These are phyloP conservation scores for Lutraria rhynchaena DNA, from an alignment of 1,140 invertebrate genomes.

Conservation along the genomic window DNA sequence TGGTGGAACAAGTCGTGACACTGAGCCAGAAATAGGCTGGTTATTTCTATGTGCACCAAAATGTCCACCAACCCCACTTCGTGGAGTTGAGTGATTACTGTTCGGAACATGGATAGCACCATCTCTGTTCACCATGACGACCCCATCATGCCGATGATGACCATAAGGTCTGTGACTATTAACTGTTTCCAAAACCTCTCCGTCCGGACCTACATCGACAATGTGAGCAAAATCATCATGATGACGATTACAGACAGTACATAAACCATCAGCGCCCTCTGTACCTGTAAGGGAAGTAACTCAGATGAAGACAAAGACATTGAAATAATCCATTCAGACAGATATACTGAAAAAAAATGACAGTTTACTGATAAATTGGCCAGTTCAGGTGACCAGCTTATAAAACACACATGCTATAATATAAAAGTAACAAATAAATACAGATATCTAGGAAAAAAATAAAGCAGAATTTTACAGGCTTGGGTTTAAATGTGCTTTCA, in stretches of 20 bases:
- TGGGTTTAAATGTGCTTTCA: too few relatives aligned
- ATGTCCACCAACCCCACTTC: neutral
- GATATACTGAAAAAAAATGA: neutral
- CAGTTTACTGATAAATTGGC: neutral
- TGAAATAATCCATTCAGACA: neutral
- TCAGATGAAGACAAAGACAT: neutral
- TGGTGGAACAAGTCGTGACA: neutral
- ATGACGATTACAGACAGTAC: conserved; percentile 48
- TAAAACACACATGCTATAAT: neutral
- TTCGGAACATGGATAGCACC: neutral
- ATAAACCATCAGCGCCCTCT: conserved; percentile 25
- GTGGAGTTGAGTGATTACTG: neutral
- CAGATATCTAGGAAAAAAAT: neutral
- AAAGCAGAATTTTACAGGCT: neutral
- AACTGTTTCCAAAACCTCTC: conserved; percentile 16
- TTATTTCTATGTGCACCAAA: neutral
- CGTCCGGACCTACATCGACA: conserved; percentile 38
- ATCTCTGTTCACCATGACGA: conserved; percentile 6
- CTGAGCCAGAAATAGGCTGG: neutral
- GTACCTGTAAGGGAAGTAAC: conserved; percentile 27
- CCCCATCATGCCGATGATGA: neutral
- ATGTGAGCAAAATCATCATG: conserved; percentile 57
- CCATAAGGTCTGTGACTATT: neutral
- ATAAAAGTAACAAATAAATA: neutral
- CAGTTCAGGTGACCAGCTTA: neutral